Evolutionary conservation across 2,888 invertebrate genomes (phyloP).

Genomic region (Eristalis tenax): DNA sequence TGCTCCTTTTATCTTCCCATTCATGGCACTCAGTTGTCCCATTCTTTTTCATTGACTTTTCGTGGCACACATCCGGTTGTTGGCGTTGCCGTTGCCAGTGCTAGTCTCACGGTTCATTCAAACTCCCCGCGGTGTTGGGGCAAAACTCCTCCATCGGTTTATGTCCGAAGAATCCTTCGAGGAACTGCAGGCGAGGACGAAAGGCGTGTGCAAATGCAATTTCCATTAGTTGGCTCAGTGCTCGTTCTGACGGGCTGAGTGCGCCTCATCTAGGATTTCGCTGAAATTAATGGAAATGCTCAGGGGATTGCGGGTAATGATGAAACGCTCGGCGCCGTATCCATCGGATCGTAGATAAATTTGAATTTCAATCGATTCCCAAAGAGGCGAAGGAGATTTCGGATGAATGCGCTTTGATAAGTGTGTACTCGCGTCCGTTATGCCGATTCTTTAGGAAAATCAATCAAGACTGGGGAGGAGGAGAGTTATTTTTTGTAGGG

Average conservation of each 20-base stretch:
- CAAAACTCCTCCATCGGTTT: not conserved
- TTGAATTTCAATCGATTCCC: not conserved
- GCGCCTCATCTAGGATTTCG: not conserved
- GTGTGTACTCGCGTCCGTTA: not conserved
- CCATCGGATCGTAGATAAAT: not conserved
- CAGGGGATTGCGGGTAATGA: not conserved
- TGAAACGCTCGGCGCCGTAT: not conserved
- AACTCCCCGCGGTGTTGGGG: not conserved
- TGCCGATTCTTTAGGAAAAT: not conserved
- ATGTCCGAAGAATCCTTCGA: not conserved
- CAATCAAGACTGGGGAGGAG: not conserved
- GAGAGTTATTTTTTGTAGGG: not conserved
- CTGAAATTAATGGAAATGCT: not conserved
- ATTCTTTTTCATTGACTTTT: not conserved
- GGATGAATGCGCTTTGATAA: not conserved
- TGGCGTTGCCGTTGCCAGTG: not conserved
- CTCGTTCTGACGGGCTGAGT: not conserved
- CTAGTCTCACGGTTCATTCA: too few relatives aligned
- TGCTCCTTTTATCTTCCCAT: not conserved
- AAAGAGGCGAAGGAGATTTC: not conserved
- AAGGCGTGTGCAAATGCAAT: not conserved
- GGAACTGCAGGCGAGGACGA: not conserved
- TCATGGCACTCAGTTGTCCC: not conserved
- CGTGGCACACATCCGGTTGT: not conserved
- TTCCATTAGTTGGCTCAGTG: not conserved